These are phyloP conservation scores for Nibea coibor DNA, from an alignment of 2,113 vertebrate genomes.

Conservation along the genomic window DNA sequence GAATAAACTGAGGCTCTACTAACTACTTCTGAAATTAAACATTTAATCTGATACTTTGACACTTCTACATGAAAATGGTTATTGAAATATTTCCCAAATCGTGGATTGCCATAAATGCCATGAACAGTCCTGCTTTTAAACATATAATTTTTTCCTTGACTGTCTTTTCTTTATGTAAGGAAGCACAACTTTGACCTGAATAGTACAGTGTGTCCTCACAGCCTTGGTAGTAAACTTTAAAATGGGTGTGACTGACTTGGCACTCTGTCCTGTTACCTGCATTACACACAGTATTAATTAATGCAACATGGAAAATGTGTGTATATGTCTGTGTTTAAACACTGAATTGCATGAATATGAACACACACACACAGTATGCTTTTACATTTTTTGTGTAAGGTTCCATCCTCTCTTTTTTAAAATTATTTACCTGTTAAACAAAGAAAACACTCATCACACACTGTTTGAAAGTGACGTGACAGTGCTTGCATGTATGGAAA, in stretches of 20 bases:
- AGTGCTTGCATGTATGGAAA: background rate
- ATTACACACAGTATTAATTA: background rate
- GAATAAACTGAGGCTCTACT: background rate
- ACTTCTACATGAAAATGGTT: background rate
- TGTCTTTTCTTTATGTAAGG: too few species aligned
- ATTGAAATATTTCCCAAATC: background rate
- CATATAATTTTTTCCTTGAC: too few species aligned
- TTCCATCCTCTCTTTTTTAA: background rate
- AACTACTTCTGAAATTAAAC: background rate
- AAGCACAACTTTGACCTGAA: background rate
- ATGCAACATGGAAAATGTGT: background rate
- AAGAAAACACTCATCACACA: background rate
- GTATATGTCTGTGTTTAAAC: background rate
- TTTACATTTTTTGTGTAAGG: background rate
- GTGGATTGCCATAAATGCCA: background rate
- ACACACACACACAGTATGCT: too few species aligned
- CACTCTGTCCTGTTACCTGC: background rate
- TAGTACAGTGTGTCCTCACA: constrained; percentile 6
- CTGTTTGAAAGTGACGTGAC: constrained; percentile 16
- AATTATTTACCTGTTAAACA: background rate
- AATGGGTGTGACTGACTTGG: constrained; percentile 4
- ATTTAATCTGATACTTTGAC: background rate
- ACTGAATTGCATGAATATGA: background rate
- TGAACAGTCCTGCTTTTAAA: background rate
- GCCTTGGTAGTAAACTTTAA: background rate